Conservation (phyloP, 1,140 invertebrate species). For the Lordiphosa collinella region DNA sequence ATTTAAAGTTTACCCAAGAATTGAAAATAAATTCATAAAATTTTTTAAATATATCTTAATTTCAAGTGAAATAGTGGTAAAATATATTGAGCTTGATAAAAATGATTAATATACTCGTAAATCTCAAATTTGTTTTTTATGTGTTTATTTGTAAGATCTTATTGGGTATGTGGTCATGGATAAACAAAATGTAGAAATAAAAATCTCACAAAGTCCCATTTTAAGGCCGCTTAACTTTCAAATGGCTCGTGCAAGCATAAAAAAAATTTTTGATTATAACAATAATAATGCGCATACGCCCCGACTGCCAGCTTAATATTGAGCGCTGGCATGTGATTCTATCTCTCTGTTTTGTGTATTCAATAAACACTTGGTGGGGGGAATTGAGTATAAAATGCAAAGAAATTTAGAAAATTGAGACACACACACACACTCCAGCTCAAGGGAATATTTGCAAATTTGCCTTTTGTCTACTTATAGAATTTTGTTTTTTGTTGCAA, state of each 20-base stretch:
- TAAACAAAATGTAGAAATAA: conserved; percentile 59
- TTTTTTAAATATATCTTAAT: too few species aligned
- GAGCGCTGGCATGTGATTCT: conserved; percentile 5
- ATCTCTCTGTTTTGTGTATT: conserved; percentile 31
- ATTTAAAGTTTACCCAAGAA: too few species aligned
- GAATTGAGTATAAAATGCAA: conserved; percentile 53
- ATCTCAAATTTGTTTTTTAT: neutral
- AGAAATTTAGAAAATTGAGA: conserved; percentile 66
- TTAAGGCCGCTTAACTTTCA: conserved; percentile 62
- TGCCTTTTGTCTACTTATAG: conserved; percentile 57
- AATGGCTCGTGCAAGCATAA: conserved; percentile 23
- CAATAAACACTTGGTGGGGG: conserved; percentile 42
- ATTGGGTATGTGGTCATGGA: neutral
- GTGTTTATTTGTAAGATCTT: neutral
- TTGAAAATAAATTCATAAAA: too few species aligned
- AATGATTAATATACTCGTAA: too few species aligned
- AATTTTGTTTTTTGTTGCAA: neutral
- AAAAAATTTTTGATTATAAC: neutral
- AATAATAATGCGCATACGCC: conserved; percentile 34
- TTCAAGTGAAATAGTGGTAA: too few species aligned
- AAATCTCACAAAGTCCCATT: conserved; percentile 44
- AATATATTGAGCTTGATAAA: too few species aligned
- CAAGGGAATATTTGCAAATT: conserved; percentile 36
- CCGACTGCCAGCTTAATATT: conserved; percentile 15
- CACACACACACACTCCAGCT: conserved; percentile 1